phyloP scores from a whole-genome alignment of 2,888 invertebrate genomes.

The Xestia rhomboidea region DNA sequence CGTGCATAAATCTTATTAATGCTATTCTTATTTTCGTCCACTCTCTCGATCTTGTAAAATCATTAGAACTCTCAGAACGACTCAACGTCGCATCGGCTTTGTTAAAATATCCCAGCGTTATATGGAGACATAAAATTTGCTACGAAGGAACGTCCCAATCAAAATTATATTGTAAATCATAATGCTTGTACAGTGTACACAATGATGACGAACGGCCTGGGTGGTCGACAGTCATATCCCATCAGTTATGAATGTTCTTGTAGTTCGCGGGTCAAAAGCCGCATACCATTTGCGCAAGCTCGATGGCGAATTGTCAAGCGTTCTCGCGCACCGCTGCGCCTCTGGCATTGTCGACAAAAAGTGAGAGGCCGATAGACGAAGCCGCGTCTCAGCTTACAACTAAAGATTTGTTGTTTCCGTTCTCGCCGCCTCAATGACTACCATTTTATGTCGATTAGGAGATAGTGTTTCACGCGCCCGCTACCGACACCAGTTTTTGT shows the following conservation, averaged over 20 bases:
- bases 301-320: conserved; percentile 84
- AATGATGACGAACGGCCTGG: conserved; percentile 78
- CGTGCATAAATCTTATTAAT: conserved; percentile 89
- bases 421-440: conserved; percentile 89
- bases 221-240: conserved; percentile 82
- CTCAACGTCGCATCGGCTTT: conserved; percentile 70
- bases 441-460: conserved; percentile 90
- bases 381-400: conserved; percentile 83
- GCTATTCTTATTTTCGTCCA: conserved; percentile 87
- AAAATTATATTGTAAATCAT: conserved; percentile 83
- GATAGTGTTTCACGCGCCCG: conserved; percentile 90
- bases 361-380: conserved; percentile 82
- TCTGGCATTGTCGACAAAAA: conserved; percentile 81
- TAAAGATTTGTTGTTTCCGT: conserved; percentile 89
- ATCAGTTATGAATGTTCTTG: conserved; percentile 79
- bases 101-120: conserved; percentile 72
- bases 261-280: conserved; percentile 84
- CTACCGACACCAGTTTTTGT: conserved; percentile 89
- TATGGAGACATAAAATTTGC: conserved; percentile 76
- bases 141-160: conserved; percentile 81
- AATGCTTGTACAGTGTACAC: conserved; percentile 73
- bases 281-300: conserved; percentile 81
- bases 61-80: conserved; percentile 78
- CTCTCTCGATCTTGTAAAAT: conserved; percentile 83
- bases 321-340: conserved; percentile 70